phyloP scores from a whole-genome alignment of 2,113 vertebrate species.

The Gambusia affinis region DNA sequence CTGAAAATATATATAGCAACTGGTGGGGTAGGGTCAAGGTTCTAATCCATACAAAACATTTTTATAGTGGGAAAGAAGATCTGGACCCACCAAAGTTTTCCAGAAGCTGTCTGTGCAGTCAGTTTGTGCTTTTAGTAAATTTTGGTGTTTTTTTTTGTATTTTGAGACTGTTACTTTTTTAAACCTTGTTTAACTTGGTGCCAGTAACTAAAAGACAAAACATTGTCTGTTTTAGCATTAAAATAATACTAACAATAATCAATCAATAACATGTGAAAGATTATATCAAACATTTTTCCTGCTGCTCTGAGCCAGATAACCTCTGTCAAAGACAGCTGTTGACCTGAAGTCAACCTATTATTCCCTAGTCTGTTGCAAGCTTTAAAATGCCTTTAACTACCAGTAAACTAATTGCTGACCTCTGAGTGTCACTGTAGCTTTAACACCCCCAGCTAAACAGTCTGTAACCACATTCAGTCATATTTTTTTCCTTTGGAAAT shows the following conservation, averaged over 20 bases:
- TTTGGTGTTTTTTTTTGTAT: neutral
- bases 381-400: slow-evolving; percentile 18
- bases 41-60: too few relatives aligned
- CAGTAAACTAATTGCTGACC: slow-evolving; percentile 14
- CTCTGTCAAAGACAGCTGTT: neutral
- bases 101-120: neutral
- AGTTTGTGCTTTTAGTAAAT: neutral
- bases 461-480: slow-evolving; percentile 3
- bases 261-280: neutral
- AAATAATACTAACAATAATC: neutral
- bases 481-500: slow-evolving; percentile 7
- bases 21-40: too few relatives aligned
- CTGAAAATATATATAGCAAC: too few relatives aligned
- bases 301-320: neutral
- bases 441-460: neutral
- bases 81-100: neutral
- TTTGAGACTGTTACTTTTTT: too few relatives aligned
- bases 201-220: neutral
- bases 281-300: neutral
- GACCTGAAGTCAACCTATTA: slow-evolving; percentile 8
- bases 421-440: slow-evolving; percentile 16
- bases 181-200: neutral
- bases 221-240: neutral
- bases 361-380: neutral
- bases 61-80: too few relatives aligned